Percentiles rank a stretch among this genome's conserved stretches.
phyloP scores from a whole-genome alignment of 2,888 invertebrate species.

The Megalurothrips usitatus region DNA sequence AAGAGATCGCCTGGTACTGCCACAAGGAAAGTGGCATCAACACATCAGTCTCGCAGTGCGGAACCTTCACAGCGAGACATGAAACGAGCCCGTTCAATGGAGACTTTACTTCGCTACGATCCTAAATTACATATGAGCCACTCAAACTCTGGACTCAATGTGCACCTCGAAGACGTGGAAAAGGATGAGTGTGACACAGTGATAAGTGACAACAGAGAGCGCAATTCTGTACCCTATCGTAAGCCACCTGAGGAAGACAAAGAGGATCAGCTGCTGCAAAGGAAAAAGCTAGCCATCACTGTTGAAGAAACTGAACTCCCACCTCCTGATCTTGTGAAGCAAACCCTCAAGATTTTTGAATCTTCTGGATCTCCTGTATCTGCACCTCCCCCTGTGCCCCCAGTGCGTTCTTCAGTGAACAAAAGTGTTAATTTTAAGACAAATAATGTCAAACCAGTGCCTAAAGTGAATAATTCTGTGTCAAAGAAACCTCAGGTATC shows the following conservation, averaged over 20 bases:
- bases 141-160: slow-evolving; percentile 18
- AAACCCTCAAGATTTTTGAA: slow-evolving; percentile 80
- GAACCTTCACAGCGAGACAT: slow-evolving; percentile 54
- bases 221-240: not conserved
- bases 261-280: not conserved
- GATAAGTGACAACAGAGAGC: slow-evolving; percentile 28
- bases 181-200: slow-evolving; percentile 16
- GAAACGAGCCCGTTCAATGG: slow-evolving; percentile 82
- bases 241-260: not conserved
- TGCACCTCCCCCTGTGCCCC: slow-evolving; percentile 29
- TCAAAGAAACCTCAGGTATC: slow-evolving; percentile 48
- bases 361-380: slow-evolving; percentile 48
- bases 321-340: slow-evolving; percentile 83
- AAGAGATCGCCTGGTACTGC: slow-evolving; percentile 28
- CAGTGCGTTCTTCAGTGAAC: not conserved
- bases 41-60: slow-evolving; percentile 36
- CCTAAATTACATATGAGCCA: slow-evolving; percentile 35
- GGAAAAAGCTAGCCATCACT: not conserved
- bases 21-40: slow-evolving; percentile 31
- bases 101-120: slow-evolving; percentile 69
- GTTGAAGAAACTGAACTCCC: slow-evolving; percentile 73
- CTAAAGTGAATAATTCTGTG: slow-evolving; percentile 28
- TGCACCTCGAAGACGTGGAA: slow-evolving; percentile 14
- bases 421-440: slow-evolving; percentile 31
- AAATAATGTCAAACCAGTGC: slow-evolving; percentile 34